Conservation (phyloP, 2,113 vertebrate genomes). For the Lota lota region DNA sequence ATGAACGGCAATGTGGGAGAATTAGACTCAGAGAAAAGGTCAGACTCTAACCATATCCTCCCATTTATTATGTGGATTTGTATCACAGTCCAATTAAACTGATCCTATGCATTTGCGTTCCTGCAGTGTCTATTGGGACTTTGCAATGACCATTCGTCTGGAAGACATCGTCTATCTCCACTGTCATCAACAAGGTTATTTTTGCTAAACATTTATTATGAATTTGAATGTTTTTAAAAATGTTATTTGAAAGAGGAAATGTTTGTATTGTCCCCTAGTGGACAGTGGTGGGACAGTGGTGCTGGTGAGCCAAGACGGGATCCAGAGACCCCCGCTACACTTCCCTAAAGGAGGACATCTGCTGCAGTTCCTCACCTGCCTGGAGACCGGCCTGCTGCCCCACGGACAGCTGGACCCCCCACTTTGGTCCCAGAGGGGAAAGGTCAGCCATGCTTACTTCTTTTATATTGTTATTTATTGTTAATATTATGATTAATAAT, state of each 20-base stretch:
- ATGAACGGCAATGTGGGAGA: slow-evolving; percentile 96
- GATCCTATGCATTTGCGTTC: slow-evolving; percentile 1
- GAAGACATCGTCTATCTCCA: slow-evolving; percentile 98
- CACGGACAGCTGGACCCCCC: slow-evolving; percentile 95
- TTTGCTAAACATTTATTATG: background rate
- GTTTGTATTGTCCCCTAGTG: slow-evolving; percentile 67
- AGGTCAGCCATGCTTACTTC: slow-evolving; percentile 71
- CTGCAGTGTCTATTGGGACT: slow-evolving; percentile 94
- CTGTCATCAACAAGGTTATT: slow-evolving; percentile 94
- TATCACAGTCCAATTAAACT: background rate
- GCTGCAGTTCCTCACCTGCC: slow-evolving; percentile 95
- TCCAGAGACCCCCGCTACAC: slow-evolving; percentile 91
- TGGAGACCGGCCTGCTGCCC: slow-evolving; percentile 94
- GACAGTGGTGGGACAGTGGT: slow-evolving; percentile 96
- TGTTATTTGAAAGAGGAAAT: too few relatives aligned
- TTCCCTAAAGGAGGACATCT: slow-evolving; percentile 95
- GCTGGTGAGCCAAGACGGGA: slow-evolving; percentile 96
- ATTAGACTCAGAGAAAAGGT: slow-evolving; percentile 96
- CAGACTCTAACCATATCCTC: background rate
- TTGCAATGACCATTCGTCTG: slow-evolving; percentile 94
- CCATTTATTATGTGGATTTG: background rate
- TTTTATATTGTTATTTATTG: background rate
- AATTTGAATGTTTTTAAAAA: too few relatives aligned
- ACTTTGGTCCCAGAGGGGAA: slow-evolving; percentile 95
- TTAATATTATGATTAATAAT: too few relatives aligned